Conservation (phyloP, 2,113 vertebrate genomes). For the Pelobates fuscus region DNA sequence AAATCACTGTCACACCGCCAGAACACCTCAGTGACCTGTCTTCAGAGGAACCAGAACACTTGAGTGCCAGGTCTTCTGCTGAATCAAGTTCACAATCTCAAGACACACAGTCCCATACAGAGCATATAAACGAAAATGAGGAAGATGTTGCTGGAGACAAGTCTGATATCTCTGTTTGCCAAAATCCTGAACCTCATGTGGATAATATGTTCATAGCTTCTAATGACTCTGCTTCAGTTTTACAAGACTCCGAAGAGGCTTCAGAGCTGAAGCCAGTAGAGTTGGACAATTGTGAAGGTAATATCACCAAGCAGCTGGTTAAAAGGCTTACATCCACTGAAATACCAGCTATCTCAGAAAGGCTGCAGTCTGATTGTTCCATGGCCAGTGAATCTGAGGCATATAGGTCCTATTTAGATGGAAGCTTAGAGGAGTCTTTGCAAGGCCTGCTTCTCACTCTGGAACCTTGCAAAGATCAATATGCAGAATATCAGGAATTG, state of each 20-base stretch:
- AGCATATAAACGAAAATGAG: conserved; percentile 17
- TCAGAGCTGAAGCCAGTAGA: conserved; percentile 93
- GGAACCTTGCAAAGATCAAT: conserved; percentile 86
- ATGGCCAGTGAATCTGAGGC: conserved; percentile 81
- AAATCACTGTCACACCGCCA: conserved; percentile 78
- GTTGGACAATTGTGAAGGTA: conserved; percentile 89
- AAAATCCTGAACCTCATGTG: conserved; percentile 56
- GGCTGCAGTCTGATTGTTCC: conserved; percentile 61
- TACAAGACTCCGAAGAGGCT: conserved; percentile 73
- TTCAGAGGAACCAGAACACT: conserved; percentile 54
- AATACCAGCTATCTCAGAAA: conserved; percentile 58
- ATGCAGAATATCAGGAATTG: conserved; percentile 89
- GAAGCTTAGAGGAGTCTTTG: conserved; percentile 90
- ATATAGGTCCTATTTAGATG: conserved; percentile 80
- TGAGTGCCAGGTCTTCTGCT: conserved; percentile 52
- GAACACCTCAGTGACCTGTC: conserved; percentile 59
- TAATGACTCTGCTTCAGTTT: conserved; percentile 65
- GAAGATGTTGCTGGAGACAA: neutral
- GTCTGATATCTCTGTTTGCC: conserved; percentile 51
- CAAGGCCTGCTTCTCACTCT: conserved; percentile 84
- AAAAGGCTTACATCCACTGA: conserved; percentile 89
- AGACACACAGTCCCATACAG: neutral
- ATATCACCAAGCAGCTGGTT: conserved; percentile 91
- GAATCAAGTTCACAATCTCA: conserved; percentile 52
- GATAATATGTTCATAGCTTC: conserved; percentile 74